A percentile compares a stretch with the other conserved stretches of the same genome.
Evolutionary conservation across 2,888 invertebrate species (phyloP).

Genomic region (Formica aserva): DNA sequence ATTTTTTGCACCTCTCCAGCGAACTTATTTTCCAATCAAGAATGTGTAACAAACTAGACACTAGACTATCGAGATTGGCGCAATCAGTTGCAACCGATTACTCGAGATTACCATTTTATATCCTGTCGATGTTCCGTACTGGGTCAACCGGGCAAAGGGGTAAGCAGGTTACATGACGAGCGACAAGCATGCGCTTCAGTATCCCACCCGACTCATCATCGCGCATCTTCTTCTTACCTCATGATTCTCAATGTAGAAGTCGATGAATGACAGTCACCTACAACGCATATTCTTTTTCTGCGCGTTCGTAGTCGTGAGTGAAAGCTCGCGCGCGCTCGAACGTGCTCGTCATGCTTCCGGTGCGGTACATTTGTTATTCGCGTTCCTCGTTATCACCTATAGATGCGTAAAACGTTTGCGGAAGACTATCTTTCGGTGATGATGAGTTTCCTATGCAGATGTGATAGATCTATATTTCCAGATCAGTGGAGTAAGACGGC

Average conservation of each 20-base stretch:
- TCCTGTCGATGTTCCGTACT: conserved; percentile 70
- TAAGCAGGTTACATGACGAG: conserved; percentile 61
- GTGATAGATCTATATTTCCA: conserved; percentile 33
- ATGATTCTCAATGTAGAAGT: neutral
- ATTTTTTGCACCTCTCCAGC: conserved; percentile 8
- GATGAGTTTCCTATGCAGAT: neutral
- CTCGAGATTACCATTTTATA: conserved; percentile 74
- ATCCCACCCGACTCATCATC: conserved; percentile 30
- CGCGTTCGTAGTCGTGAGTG: conserved; percentile 28
- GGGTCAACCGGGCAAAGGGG: conserved; percentile 72
- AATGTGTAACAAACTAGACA: conserved; percentile 43
- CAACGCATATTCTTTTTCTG: neutral
- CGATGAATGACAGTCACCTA: conserved; percentile 5
- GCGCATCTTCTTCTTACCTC: neutral
- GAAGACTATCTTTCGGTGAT: conserved; percentile 4
- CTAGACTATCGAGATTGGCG: conserved; percentile 65
- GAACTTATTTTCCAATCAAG: conserved; percentile 48
- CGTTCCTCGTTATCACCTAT: neutral
- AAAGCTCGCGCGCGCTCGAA: conserved; percentile 19
- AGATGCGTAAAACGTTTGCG: neutral
- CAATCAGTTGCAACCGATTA: conserved; percentile 61
- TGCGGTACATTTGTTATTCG: neutral
- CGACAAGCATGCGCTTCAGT: conserved; percentile 18
- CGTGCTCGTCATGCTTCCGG: conserved; percentile 1
- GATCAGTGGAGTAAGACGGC: conserved; percentile 38